Conservation (phyloP, 2,888 invertebrate species). For the Drosophila anomalipes region DNA sequence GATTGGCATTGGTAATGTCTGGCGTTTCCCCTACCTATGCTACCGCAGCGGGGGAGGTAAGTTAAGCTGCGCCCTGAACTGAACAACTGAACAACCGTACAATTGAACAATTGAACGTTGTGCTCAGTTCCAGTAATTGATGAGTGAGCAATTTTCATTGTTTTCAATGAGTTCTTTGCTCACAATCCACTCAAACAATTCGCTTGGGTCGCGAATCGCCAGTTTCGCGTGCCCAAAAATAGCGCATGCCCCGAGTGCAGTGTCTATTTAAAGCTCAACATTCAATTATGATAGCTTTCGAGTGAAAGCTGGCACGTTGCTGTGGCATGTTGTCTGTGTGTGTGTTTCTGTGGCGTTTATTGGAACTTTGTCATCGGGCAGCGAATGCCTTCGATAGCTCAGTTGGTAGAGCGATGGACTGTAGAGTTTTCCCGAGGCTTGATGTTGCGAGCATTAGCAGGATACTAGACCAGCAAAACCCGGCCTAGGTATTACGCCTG, state of each 20-base stretch:
- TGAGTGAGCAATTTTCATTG: constrained; percentile 3
- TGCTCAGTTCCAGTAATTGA: neutral
- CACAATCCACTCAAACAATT: constrained; percentile 13
- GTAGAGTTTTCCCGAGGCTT: constrained; percentile 68
- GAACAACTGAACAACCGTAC: neutral
- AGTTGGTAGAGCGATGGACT: constrained; percentile 82
- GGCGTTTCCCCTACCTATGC: constrained; percentile 94
- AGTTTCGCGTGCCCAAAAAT: constrained; percentile 34
- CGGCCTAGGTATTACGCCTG: constrained; percentile 48
- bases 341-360: constrained; percentile 5
- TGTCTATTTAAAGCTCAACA: constrained; percentile 49
- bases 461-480: constrained; percentile 54
- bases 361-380: constrained; percentile 24
- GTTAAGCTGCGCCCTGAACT: constrained; percentile 34
- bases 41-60: constrained; percentile 93
- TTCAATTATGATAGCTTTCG: constrained; percentile 50
- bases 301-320: constrained; percentile 53
- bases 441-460: constrained; percentile 55
- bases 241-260: constrained; percentile 52
- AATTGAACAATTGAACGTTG: neutral
- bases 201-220: neutral
- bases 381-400: constrained; percentile 76
- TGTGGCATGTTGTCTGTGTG: neutral
- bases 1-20: constrained; percentile 94
- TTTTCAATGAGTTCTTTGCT: constrained; percentile 21